Evolutionary conservation across 2,888 invertebrate genomes (phyloP).

Genomic region (Oeneis ivallda): DNA sequence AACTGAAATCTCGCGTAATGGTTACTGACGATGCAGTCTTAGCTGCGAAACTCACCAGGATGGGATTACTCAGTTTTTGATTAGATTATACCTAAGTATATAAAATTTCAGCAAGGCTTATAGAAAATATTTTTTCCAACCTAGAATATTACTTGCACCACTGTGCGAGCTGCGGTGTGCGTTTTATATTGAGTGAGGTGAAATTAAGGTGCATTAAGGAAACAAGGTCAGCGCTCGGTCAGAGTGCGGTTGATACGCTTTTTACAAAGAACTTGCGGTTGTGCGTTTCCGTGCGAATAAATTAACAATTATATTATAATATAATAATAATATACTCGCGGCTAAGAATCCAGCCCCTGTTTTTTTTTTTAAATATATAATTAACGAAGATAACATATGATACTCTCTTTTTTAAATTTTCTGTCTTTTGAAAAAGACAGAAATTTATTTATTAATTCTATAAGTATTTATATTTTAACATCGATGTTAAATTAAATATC

Average conservation of each 20-base stretch:
- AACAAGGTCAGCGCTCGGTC: conserved; percentile 67
- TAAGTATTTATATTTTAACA: too few relatives aligned
- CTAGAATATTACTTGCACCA: not conserved
- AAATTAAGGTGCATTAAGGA: conserved; percentile 80
- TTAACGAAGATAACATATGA: too few relatives aligned
- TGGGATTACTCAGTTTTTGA: not conserved
- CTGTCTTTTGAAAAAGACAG: too few relatives aligned
- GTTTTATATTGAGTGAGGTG: conserved; percentile 56
- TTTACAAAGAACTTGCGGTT: conserved; percentile 59
- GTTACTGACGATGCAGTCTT: too few relatives aligned
- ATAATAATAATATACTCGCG: not conserved
- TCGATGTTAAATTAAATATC: too few relatives aligned
- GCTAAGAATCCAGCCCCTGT: too few relatives aligned
- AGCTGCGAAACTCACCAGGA: too few relatives aligned
- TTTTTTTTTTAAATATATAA: too few relatives aligned
- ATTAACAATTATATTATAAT: conserved; percentile 40
- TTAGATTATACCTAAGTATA: not conserved
- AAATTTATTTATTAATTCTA: too few relatives aligned
- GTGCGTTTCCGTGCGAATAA: conserved; percentile 55
- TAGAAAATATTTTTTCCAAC: not conserved
- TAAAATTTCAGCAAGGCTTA: too few relatives aligned
- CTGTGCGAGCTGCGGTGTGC: conserved; percentile 47
- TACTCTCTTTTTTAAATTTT: too few relatives aligned
- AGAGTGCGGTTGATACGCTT: conserved; percentile 57
- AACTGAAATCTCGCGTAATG: too few relatives aligned